These are phyloP conservation scores for Zapornia atra DNA, from an alignment of 2,113 vertebrate genomes.

Conservation along the genomic window DNA sequence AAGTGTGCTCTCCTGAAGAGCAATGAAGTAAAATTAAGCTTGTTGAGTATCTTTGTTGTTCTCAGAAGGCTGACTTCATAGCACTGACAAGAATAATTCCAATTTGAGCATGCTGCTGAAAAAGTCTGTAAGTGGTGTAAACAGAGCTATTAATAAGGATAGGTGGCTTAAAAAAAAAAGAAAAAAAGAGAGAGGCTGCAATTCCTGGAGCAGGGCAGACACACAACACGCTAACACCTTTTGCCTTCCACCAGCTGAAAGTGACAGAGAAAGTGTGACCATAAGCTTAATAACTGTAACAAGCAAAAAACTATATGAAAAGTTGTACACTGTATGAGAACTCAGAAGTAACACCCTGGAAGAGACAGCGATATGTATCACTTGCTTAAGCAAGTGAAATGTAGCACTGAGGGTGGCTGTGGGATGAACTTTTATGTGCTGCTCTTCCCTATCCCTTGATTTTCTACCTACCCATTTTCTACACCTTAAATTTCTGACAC, in stretches of 20 bases:
- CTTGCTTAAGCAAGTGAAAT: neutral
- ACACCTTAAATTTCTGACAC: neutral
- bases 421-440: neutral
- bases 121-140: neutral
- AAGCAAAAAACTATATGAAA: neutral
- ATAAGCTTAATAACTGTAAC: neutral
- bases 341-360: neutral
- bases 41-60: neutral
- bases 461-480: neutral
- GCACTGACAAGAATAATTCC: neutral
- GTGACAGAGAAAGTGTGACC: neutral
- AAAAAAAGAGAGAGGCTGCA: neutral
- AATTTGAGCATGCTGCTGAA: neutral
- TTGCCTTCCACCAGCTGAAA: neutral
- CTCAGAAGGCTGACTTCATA: neutral
- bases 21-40: neutral
- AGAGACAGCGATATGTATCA: accelerated
- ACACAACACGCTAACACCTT: neutral
- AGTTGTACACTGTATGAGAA: neutral
- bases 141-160: neutral
- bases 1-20: neutral
- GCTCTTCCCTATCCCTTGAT: neutral
- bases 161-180: neutral
- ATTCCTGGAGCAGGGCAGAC: neutral
- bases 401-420: neutral